Evolutionary conservation across 2,113 vertebrate genomes (phyloP).

Genomic region (Oryzias curvinotus): DNA sequence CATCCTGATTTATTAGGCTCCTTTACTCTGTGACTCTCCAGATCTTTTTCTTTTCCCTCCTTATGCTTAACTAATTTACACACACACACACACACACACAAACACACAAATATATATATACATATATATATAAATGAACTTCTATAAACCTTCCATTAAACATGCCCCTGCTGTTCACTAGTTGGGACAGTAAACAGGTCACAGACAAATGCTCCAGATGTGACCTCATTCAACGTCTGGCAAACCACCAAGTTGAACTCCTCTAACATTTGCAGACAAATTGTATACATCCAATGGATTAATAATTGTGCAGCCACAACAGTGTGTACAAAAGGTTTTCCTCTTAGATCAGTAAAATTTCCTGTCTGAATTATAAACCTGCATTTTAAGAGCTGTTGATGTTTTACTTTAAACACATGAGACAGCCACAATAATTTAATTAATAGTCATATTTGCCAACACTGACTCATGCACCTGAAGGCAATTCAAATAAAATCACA

Average conservation of each 20-base stretch:
- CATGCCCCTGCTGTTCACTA: constrained; percentile 12
- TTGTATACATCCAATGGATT: neutral
- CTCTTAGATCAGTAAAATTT: neutral
- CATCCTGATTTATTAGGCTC: too few species aligned
- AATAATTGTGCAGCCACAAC: too few species aligned
- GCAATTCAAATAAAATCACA: too few species aligned
- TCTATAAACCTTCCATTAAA: neutral
- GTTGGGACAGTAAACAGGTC: constrained; percentile 34
- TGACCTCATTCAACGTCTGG: constrained; percentile 28
- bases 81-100: too few species aligned
- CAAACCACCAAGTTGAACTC: constrained; percentile 14
- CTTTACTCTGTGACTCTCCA: too few species aligned
- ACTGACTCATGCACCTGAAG: too few species aligned
- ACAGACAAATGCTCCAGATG: constrained; percentile 40
- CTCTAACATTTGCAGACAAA: neutral
- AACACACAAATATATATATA: too few species aligned
- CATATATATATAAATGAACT: neutral
- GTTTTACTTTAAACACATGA: neutral
- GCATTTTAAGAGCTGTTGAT: neutral
- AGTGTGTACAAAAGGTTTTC: neutral
- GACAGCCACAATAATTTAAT: neutral
- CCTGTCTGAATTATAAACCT: neutral
- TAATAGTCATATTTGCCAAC: too few species aligned
- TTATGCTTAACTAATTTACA: constrained; percentile 8
- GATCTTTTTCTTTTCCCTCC: too few species aligned